These are phyloP conservation scores for Prunella himalayana DNA, from an alignment of 2,113 vertebrate species.

Conservation along the genomic window DNA sequence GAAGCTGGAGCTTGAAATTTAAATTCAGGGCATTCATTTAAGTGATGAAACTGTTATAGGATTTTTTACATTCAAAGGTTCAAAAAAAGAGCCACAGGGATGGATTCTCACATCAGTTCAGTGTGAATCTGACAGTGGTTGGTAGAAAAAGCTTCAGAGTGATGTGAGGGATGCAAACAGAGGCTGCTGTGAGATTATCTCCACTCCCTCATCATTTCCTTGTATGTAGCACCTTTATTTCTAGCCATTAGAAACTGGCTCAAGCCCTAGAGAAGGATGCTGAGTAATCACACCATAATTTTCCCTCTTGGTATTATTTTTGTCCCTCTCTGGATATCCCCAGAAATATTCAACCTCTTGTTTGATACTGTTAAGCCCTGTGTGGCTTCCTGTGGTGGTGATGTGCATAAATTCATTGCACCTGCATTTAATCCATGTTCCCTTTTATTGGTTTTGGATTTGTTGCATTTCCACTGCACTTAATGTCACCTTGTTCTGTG, in stretches of 20 bases:
- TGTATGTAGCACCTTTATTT: background rate
- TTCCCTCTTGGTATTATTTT: background rate
- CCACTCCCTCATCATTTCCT: background rate
- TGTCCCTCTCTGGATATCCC: background rate
- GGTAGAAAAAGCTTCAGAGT: background rate
- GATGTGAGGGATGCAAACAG: background rate
- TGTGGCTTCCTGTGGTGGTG: background rate
- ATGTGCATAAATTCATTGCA: background rate
- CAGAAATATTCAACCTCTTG: background rate
- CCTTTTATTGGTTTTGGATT: background rate
- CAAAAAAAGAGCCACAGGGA: background rate
- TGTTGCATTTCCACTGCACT: background rate
- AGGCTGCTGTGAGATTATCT: background rate
- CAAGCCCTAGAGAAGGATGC: background rate
- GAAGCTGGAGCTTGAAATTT: background rate
- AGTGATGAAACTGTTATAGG: background rate
- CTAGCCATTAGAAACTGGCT: background rate
- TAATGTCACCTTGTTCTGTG: background rate
- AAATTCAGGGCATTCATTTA: background rate
- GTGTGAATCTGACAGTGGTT: background rate
- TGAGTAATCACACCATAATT: background rate
- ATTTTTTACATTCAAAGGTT: background rate
- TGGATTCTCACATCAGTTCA: background rate
- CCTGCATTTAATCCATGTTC: background rate
- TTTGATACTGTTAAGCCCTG: background rate